Percentiles rank a stretch among this genome's conserved stretches.
Evolutionary conservation across 2,888 invertebrate genomes (phyloP).

Genomic region (Chalcosyrphus nemorum): DNA sequence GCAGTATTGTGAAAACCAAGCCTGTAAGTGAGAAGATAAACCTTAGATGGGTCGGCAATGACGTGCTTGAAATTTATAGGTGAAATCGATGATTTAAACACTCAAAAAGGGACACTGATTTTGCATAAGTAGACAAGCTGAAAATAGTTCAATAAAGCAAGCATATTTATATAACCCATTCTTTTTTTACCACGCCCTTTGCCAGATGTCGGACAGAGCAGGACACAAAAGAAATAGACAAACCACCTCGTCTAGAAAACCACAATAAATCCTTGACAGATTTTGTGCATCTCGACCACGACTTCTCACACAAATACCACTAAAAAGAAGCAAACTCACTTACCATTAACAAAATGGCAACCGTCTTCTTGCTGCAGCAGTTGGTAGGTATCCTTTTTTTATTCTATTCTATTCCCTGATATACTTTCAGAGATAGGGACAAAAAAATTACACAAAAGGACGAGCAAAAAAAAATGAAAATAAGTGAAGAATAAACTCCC

Average conservation of each 20-base stretch:
- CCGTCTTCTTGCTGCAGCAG: conserved; percentile 17
- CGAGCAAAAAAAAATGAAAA: not conserved
- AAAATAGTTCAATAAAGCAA: not conserved
- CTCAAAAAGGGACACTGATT: too few species aligned
- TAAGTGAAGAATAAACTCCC: conserved; percentile 28
- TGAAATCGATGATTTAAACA: too few species aligned
- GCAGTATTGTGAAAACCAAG: too few species aligned
- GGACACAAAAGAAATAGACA: not conserved
- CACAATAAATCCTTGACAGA: conserved; percentile 49
- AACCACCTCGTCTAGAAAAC: not conserved
- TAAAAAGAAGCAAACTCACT: not conserved
- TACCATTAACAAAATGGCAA: conserved; percentile 22
- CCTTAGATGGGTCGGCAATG: too few species aligned
- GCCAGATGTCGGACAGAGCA: not conserved
- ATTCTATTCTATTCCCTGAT: not conserved
- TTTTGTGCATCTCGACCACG: conserved; percentile 26
- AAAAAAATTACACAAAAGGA: conserved; percentile 13
- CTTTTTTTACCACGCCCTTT: conserved; percentile 32
- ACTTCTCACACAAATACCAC: conserved; percentile 37
- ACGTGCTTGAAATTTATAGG: too few species aligned
- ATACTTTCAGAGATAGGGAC: conserved; percentile 2
- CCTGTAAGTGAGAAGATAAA: too few species aligned
- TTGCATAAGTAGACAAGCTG: too few species aligned
- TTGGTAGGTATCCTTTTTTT: conserved; percentile 30
- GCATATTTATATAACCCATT: not conserved